These are phyloP conservation scores for Caenorhabditis sinica DNA, from an alignment of 2,888 invertebrate genomes.

Conservation along the genomic window DNA sequence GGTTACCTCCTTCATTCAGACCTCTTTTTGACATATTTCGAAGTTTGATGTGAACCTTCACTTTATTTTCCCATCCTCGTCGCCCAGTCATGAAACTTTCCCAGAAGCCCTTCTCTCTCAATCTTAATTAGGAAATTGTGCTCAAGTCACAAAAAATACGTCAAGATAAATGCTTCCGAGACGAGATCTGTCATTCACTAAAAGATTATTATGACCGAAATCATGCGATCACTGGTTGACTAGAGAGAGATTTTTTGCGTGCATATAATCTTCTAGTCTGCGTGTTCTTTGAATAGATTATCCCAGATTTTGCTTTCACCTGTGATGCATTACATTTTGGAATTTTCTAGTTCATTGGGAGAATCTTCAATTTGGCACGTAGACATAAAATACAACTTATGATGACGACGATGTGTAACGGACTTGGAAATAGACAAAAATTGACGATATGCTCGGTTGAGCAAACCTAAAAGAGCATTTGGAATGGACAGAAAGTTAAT, in stretches of 20 bases:
- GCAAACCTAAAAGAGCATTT: conserved; percentile 12
- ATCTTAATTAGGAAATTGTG: background rate
- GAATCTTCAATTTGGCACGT: conserved; percentile 30
- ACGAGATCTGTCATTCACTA: conserved; percentile 24
- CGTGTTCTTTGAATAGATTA: conserved; percentile 44
- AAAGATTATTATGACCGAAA: conserved; percentile 35
- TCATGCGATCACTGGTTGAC: conserved; percentile 28
- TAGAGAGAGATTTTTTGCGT: conserved; percentile 30
- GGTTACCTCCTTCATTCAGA: too few species aligned
- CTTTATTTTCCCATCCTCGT: too few species aligned
- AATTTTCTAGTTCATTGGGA: conserved; percentile 13
- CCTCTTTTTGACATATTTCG: too few species aligned
- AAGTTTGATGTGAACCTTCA: too few species aligned
- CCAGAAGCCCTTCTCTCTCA: background rate
- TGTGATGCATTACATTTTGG: conserved; percentile 29
- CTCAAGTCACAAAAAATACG: conserved; percentile 17
- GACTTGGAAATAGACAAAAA: conserved; percentile 6
- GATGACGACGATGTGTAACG: background rate
- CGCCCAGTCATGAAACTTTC: background rate
- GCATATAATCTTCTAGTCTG: conserved; percentile 42
- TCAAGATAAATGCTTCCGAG: conserved; percentile 19
- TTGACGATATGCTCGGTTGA: conserved; percentile 15
- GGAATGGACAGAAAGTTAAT: conserved; percentile 24
- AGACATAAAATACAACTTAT: background rate
- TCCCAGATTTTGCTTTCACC: conserved; percentile 26